A percentile compares a stretch with the other conserved stretches of the same genome.
Conservation (phyloP, 2,888 invertebrate species). For the Volucella zonaria region DNA sequence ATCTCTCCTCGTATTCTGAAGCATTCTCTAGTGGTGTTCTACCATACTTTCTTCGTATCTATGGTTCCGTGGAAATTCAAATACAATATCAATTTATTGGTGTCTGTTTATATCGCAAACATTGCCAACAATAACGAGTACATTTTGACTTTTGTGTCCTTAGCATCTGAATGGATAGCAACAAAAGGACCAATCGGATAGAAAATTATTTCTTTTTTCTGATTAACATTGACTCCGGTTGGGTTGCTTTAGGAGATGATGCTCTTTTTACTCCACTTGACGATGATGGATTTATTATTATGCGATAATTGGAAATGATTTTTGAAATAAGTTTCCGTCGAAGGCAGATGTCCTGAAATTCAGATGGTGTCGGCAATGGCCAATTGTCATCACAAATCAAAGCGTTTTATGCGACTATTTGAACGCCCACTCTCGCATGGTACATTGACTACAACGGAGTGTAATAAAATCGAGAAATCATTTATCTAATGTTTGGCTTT, state of each 20-base stretch:
- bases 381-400: slow-evolving; percentile 67
- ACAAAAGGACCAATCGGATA: slow-evolving; percentile 54
- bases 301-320: slow-evolving; percentile 59
- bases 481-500: slow-evolving; percentile 73
- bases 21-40: too few species aligned
- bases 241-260: background rate
- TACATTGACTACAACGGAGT: slow-evolving; percentile 57
- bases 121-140: slow-evolving; percentile 47
- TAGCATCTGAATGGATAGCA: slow-evolving; percentile 58
- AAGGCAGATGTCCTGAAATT: slow-evolving; percentile 62
- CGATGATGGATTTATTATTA: slow-evolving; percentile 30
- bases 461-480: slow-evolving; percentile 65
- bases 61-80: slow-evolving; percentile 45
- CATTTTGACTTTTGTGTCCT: slow-evolving; percentile 63
- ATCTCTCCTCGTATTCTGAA: slow-evolving; percentile 24
- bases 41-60: too few species aligned
- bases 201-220: slow-evolving; percentile 61
- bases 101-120: slow-evolving; percentile 64
- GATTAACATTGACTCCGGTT: background rate
- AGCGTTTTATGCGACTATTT: slow-evolving; percentile 48
- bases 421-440: slow-evolving; percentile 56
- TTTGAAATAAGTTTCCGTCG: slow-evolving; percentile 29
- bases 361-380: slow-evolving; percentile 36
- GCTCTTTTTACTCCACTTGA: slow-evolving; percentile 1
- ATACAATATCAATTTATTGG: slow-evolving; percentile 67